Evolutionary conservation across 2,113 vertebrate species (phyloP).

Genomic region (Psophia crepitans): DNA sequence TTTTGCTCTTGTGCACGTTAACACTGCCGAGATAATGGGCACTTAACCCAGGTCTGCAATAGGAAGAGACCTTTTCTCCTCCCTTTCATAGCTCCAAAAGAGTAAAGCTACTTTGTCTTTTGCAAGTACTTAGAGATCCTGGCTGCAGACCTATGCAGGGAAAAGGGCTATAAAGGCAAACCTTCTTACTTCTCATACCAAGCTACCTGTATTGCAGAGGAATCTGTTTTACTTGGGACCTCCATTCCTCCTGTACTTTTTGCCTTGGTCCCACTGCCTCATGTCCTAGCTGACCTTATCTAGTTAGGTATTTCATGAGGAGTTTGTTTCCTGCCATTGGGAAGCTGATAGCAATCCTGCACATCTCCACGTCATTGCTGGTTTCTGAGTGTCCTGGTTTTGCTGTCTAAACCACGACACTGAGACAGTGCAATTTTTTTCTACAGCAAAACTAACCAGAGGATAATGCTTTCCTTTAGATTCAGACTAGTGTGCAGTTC

Average conservation of each 20-base stretch:
- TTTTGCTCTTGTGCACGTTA: neutral
- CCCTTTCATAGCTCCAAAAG: neutral
- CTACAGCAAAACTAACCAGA: neutral
- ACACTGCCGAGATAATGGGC: fast-evolving
- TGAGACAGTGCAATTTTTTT: neutral
- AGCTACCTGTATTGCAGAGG: neutral
- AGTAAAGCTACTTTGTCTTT: neutral
- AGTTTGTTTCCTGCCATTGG: neutral
- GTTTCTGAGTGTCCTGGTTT: too few species aligned
- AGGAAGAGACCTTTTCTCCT: neutral
- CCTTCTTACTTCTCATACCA: neutral
- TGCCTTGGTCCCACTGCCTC: neutral
- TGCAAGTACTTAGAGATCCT: neutral
- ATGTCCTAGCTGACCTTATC: neutral
- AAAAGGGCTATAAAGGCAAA: neutral
- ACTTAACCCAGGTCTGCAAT: neutral
- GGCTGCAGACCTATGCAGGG: neutral
- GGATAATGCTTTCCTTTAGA: neutral
- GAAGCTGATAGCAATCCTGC: neutral
- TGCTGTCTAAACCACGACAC: too few species aligned
- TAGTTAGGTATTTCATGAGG: neutral
- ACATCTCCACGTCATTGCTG: neutral
- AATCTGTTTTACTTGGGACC: neutral
- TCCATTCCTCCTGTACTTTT: neutral
- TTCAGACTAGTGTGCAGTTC: neutral